phyloP scores from a whole-genome alignment of 2,113 vertebrate genomes.

The Microcebus tavaratra region DNA sequence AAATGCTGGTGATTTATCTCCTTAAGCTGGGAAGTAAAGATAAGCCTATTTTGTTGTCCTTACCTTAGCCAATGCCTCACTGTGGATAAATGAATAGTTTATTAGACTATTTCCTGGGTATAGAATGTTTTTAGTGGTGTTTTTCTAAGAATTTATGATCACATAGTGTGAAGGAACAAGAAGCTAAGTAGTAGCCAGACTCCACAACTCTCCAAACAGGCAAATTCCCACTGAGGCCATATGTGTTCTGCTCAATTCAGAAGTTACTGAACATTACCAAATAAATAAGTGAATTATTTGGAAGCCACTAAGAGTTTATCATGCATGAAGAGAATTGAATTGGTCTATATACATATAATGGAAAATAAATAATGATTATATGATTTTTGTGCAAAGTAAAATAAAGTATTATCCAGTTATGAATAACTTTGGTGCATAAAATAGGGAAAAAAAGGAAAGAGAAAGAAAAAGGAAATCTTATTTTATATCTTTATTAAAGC shows the following conservation, averaged over 20 bases:
- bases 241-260: neutral
- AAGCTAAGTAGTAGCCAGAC: neutral
- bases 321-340: neutral
- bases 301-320: neutral
- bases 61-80: neutral
- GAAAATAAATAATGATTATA: neutral
- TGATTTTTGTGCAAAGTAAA: neutral
- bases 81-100: neutral
- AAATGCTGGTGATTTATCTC: neutral
- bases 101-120: neutral
- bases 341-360: neutral
- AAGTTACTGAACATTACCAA: neutral
- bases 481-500: constrained; percentile 57
- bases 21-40: neutral
- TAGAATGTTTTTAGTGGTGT: neutral
- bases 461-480: constrained; percentile 32
- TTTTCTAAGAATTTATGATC: constrained; percentile 22
- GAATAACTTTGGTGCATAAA: neutral
- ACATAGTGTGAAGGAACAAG: neutral
- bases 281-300: neutral
- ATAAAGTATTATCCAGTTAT: constrained; percentile 21
- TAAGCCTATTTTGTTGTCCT: neutral
- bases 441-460: neutral
- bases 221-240: neutral
- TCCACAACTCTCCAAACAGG: neutral